These are phyloP conservation scores for Atlantisia rogersi DNA, from an alignment of 2,113 vertebrate genomes.

Conservation along the genomic window DNA sequence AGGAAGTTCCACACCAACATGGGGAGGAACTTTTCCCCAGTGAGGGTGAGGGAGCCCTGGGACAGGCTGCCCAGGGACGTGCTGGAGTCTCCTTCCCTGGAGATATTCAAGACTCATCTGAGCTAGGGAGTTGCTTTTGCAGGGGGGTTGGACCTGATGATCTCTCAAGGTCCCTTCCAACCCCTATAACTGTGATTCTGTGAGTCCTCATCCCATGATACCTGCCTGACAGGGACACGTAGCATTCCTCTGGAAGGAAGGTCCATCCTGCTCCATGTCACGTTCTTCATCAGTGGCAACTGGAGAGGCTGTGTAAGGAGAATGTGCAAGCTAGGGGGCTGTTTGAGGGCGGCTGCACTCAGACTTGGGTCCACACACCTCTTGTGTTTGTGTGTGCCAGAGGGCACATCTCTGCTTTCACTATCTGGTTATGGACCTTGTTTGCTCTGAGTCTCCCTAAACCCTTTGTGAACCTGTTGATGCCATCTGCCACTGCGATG, in stretches of 20 bases:
- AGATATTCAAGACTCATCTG: too few species aligned
- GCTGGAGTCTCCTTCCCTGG: too few species aligned
- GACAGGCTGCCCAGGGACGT: too few species aligned
- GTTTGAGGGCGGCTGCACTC: not conserved
- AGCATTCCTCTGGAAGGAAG: not conserved
- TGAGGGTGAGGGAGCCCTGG: too few species aligned
- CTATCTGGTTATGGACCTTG: not conserved
- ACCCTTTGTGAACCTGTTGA: not conserved
- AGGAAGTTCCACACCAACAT: too few species aligned
- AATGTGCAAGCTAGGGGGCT: not conserved
- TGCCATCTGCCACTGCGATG: not conserved
- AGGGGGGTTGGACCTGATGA: too few species aligned
- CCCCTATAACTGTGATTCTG: too few species aligned
- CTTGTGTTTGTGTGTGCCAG: not conserved
- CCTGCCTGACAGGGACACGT: not conserved
- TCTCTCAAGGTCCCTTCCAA: too few species aligned
- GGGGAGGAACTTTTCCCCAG: too few species aligned
- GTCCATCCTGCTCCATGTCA: not conserved
- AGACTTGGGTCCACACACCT: not conserved
- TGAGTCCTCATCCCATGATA: fast-evolving
- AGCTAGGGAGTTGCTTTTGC: too few species aligned
- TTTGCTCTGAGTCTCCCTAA: not conserved
- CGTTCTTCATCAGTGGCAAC: not conserved
- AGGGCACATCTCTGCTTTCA: not conserved
- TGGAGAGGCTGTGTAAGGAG: not conserved